phyloP scores from a whole-genome alignment of 2,888 invertebrate genomes.

The Muscina levida region DNA sequence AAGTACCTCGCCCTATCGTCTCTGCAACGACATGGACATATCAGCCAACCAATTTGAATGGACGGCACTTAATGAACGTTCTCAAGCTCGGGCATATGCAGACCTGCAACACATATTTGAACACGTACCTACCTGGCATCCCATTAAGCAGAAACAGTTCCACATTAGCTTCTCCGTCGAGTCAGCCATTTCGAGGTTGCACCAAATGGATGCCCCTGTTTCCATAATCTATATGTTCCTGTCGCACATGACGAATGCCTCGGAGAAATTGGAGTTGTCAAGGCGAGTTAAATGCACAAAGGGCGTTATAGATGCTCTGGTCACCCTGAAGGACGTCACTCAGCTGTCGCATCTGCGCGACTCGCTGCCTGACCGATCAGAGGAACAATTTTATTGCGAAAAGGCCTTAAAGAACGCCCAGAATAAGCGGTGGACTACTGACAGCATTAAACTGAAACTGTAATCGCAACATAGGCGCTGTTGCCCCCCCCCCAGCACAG shows the following conservation, averaged over 20 bases:
- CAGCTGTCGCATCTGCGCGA: constrained; percentile 75
- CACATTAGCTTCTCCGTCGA: constrained; percentile 78
- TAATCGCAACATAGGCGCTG: constrained; percentile 40
- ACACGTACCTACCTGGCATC: constrained; percentile 76
- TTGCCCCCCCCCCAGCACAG: no score
- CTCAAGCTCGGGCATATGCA: constrained; percentile 76
- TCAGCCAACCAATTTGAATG: constrained; percentile 85
- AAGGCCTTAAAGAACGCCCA: constrained; percentile 82
- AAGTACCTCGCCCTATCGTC: constrained; percentile 74
- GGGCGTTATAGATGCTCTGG: constrained; percentile 77
- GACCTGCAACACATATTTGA: constrained; percentile 77
- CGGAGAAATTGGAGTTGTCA: constrained; percentile 74
- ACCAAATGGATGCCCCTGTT: constrained; percentile 75
- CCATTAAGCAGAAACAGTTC: constrained; percentile 78
- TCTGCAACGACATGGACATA: constrained; percentile 80
- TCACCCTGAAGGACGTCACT: constrained; percentile 75
- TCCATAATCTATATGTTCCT: constrained; percentile 77
- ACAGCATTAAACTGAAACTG: constrained; percentile 76
- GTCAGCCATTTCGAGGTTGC: constrained; percentile 74
- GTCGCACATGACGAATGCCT: constrained; percentile 75
- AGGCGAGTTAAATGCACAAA: constrained; percentile 77
- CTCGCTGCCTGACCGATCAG: constrained; percentile 79
- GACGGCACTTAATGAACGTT: constrained; percentile 83
- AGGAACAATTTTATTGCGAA: constrained; percentile 88
- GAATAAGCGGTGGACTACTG: constrained; percentile 78